Percentiles rank a stretch among this genome's conserved stretches.
These are phyloP conservation scores for Pluvianellus socialis DNA, from an alignment of 2,113 vertebrate species.

Conservation along the genomic window DNA sequence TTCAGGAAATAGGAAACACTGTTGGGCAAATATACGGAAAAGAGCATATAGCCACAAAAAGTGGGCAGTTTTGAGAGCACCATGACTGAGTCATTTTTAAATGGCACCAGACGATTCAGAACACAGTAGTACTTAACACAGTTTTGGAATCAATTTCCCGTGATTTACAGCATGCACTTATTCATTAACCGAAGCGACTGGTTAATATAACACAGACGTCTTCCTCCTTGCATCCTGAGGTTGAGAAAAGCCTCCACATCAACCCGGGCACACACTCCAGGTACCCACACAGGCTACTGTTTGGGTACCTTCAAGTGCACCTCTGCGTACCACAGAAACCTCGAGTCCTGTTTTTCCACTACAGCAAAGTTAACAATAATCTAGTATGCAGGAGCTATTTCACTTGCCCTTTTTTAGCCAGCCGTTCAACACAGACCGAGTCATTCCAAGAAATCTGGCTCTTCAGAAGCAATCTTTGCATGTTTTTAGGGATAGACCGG, in stretches of 20 bases:
- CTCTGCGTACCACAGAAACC: fast-evolving
- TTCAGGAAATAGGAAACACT: background rate
- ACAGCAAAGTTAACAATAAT: background rate
- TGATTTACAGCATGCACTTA: background rate
- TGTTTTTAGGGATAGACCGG: background rate
- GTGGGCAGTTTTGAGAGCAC: background rate
- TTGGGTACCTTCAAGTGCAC: background rate
- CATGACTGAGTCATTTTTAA: background rate
- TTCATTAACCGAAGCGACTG: background rate
- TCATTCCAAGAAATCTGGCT: background rate
- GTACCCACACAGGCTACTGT: too few relatives aligned
- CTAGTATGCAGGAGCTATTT: background rate
- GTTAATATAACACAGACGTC: background rate
- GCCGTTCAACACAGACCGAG: background rate
- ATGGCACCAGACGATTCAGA: background rate
- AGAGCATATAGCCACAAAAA: background rate
- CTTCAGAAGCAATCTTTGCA: background rate
- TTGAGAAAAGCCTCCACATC: background rate
- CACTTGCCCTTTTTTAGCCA: background rate
- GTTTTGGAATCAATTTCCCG: background rate
- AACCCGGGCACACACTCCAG: background rate
- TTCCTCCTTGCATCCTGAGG: background rate
- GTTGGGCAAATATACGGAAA: background rate
- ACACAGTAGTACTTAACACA: background rate
- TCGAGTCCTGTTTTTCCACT: background rate